A percentile compares a stretch with the other conserved stretches of the same genome.
These are phyloP conservation scores for Zeus faber DNA, from an alignment of 2,113 vertebrate genomes.

Conservation along the genomic window DNA sequence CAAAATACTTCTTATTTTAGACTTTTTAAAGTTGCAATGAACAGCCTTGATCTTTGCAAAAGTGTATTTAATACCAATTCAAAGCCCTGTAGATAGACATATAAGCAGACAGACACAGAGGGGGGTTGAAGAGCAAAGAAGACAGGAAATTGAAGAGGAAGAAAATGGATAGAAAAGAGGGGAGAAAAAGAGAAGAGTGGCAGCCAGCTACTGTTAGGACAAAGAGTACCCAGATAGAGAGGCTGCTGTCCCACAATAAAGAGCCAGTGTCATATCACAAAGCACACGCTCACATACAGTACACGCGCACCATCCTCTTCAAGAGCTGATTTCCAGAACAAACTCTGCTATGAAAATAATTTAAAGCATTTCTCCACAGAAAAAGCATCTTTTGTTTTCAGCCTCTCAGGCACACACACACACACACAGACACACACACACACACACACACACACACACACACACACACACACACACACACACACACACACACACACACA, in stretches of 20 bases:
- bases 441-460: background rate
- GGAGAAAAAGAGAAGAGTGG: background rate
- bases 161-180: background rate
- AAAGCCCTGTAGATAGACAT: too few species aligned
- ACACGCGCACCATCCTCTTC: slow-evolving; percentile 23
- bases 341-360: slow-evolving; percentile 39
- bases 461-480: slow-evolving; percentile 1
- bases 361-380: slow-evolving; percentile 31
- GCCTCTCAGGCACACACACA: background rate
- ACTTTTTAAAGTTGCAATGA: too few species aligned
- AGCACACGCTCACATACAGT: slow-evolving; percentile 6
- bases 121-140: background rate
- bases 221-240: slow-evolving; percentile 42
- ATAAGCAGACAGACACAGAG: background rate
- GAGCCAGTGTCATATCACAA: slow-evolving; percentile 19
- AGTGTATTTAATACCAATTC: too few species aligned
- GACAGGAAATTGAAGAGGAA: too few species aligned
- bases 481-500: too few species aligned
- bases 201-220: too few species aligned
- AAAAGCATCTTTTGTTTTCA: slow-evolving; percentile 22
- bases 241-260: slow-evolving; percentile 49
- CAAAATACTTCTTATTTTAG: too few species aligned
- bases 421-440: slow-evolving; percentile 1
- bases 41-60: too few species aligned
- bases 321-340: slow-evolving; percentile 3